phyloP scores from a whole-genome alignment of 1,140 invertebrate genomes.

The Anagrus nilaparvatae region DNA sequence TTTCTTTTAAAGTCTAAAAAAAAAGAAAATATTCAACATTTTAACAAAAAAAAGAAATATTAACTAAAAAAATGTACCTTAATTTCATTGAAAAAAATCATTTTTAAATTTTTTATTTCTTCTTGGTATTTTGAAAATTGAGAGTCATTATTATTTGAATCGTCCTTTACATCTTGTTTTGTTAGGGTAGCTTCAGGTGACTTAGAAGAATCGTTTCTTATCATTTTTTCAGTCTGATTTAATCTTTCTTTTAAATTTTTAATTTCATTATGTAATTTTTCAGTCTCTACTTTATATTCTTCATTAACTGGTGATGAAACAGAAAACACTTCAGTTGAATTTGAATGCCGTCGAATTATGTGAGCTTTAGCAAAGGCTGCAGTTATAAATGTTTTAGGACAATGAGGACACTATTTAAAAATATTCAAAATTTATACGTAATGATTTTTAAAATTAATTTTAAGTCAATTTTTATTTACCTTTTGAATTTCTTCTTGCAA shows the following conservation, averaged over 20 bases:
- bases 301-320: slow-evolving; percentile 27
- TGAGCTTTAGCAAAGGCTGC: slow-evolving; percentile 32
- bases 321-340: slow-evolving; percentile 14
- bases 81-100: slow-evolving; percentile 31
- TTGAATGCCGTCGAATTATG: slow-evolving; percentile 30
- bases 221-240: slow-evolving; percentile 45
- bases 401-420: slow-evolving; percentile 33
- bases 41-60: neutral
- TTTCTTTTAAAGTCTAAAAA: slow-evolving; percentile 16
- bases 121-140: slow-evolving; percentile 39
- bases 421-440: slow-evolving; percentile 4
- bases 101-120: slow-evolving; percentile 29
- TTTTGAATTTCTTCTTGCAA: slow-evolving; percentile 36
- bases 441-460: slow-evolving; percentile 4
- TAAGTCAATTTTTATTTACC: slow-evolving; percentile 26
- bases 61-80: slow-evolving; percentile 19
- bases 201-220: slow-evolving; percentile 33
- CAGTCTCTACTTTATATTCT: slow-evolving; percentile 40
- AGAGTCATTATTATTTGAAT: slow-evolving; percentile 13
- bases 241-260: slow-evolving; percentile 48
- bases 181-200: slow-evolving; percentile 38
- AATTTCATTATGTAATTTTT: slow-evolving; percentile 47
- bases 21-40: neutral
- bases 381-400: slow-evolving; percentile 37
- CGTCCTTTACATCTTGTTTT: slow-evolving; percentile 32